Conservation (phyloP, 2,113 vertebrate species). For the Eurystomus gularis region DNA sequence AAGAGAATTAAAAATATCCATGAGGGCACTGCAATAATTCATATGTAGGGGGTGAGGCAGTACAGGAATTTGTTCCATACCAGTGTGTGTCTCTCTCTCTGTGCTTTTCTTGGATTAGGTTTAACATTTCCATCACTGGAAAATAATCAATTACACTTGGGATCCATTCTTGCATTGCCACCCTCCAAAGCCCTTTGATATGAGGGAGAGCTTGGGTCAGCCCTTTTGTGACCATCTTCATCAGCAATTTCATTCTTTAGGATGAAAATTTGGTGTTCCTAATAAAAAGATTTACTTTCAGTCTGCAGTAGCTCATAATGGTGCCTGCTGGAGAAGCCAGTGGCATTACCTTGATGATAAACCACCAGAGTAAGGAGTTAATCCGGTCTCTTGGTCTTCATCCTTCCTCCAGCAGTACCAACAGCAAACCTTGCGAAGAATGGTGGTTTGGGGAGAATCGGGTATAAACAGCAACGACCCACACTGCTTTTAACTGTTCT, state of each 20-base stretch:
- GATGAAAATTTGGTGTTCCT: not conserved
- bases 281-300: not conserved
- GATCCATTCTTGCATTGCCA: not conserved
- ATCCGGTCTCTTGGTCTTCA: not conserved
- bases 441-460: not conserved
- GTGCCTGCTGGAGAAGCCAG: not conserved
- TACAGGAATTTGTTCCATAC: slow-evolving; percentile 56
- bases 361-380: not conserved
- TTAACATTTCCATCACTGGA: slow-evolving; percentile 38
- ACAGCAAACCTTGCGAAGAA: not conserved
- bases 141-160: slow-evolving; percentile 27
- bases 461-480: not conserved
- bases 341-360: not conserved
- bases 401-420: not conserved
- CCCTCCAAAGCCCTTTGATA: not conserved
- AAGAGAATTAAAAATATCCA: slow-evolving; percentile 55
- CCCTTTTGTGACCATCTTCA: not conserved
- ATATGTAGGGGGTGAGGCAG: not conserved
- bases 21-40: slow-evolving; percentile 12
- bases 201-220: not conserved
- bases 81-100: slow-evolving; percentile 35
- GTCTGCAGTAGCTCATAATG: not conserved
- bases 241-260: not conserved
- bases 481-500: not conserved
- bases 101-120: slow-evolving; percentile 34